Evolutionary conservation across 1,140 invertebrate genomes (phyloP).

Genomic region (Tetranychus urticae): DNA sequence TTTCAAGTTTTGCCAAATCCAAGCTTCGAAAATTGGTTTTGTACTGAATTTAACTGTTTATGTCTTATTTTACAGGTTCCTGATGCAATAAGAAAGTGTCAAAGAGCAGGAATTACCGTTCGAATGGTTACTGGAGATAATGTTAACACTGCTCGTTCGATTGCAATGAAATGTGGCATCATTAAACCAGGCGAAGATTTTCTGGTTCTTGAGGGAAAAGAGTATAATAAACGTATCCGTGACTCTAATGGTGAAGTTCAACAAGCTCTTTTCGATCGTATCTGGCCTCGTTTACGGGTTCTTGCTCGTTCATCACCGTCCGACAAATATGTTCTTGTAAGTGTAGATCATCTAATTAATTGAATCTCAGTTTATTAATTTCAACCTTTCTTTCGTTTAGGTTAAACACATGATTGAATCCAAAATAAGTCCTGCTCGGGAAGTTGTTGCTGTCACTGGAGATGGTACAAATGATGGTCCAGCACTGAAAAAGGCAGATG

Average conservation of each 20-base stretch:
- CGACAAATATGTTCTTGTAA: constrained; percentile 80
- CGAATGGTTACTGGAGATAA: constrained; percentile 99
- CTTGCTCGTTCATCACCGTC: constrained; percentile 90
- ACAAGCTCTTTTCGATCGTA: constrained; percentile 80
- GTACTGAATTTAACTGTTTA: not conserved
- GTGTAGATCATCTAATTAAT: no score
- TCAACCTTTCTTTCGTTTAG: no score
- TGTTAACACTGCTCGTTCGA: constrained; percentile 85
- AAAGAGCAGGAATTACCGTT: constrained; percentile 94
- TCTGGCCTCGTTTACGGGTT: constrained; percentile 90
- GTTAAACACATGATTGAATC: constrained; percentile 96
- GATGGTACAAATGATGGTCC: constrained; percentile 98
- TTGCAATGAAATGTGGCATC: constrained; percentile 92
- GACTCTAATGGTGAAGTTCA: constrained; percentile 69
- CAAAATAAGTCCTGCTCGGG: constrained; percentile 58
- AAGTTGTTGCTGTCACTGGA: constrained; percentile 96
- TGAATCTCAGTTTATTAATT: no score
- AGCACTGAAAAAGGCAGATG: constrained; percentile 93
- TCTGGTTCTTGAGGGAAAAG: constrained; percentile 87
- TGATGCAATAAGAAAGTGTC: constrained; percentile 80
- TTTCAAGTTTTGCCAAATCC: no score
- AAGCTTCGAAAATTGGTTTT: not conserved
- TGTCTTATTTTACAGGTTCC: constrained; percentile 37
- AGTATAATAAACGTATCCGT: constrained; percentile 80
- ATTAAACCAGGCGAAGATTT: constrained; percentile 78